Conservation (phyloP, 2,888 invertebrate genomes). For the Luperina testacea region DNA sequence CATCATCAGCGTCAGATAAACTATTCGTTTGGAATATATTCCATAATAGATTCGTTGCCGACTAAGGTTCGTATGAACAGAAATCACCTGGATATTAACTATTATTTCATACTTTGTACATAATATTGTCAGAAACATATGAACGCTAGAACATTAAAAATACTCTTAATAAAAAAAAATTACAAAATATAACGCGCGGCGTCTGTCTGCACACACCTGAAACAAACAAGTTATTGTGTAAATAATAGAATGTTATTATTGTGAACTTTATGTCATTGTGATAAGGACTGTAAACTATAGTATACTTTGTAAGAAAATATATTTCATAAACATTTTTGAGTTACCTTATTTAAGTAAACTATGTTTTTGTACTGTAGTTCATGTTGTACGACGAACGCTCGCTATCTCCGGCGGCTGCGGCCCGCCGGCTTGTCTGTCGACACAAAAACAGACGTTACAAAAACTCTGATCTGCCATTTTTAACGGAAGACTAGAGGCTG, state of each 20-base stretch:
- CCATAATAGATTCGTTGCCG: conserved; percentile 38
- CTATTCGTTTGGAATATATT: conserved; percentile 31
- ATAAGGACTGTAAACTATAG: neutral
- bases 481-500: neutral
- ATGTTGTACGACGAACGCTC: neutral
- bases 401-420: conserved; percentile 60
- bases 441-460: conserved; percentile 1
- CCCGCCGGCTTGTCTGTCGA: conserved; percentile 38
- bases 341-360: conserved; percentile 54
- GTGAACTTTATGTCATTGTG: conserved; percentile 3
- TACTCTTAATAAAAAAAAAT: conserved; percentile 62
- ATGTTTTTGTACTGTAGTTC: conserved; percentile 58
- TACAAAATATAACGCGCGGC: conserved; percentile 63
- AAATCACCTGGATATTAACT: conserved; percentile 45
- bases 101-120: conserved; percentile 40
- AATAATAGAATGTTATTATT: neutral
- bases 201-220: conserved; percentile 65
- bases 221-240: conserved; percentile 47
- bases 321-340: conserved; percentile 7
- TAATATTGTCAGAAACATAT: conserved; percentile 29
- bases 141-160: conserved; percentile 46
- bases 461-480: neutral
- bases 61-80: conserved; percentile 29
- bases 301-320: neutral
- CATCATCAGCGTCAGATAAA: conserved; percentile 27